A percentile compares a stretch with the other conserved stretches of the same genome.
phyloP scores from a whole-genome alignment of 2,888 invertebrate genomes.

The Julus scandinavius region DNA sequence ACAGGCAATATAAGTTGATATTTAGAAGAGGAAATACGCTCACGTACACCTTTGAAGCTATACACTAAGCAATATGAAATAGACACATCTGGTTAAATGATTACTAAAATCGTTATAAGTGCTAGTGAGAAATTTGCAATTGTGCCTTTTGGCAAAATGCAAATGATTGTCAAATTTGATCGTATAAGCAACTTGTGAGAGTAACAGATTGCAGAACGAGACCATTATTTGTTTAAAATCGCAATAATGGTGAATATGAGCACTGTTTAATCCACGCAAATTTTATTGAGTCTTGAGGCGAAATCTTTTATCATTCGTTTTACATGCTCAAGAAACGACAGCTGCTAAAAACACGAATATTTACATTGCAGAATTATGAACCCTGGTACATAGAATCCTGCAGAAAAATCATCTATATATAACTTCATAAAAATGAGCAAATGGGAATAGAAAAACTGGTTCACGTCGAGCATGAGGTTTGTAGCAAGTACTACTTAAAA shows the following conservation, averaged over 20 bases:
- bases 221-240: conserved; percentile 18
- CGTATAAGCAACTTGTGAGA: conserved; percentile 8
- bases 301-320: conserved; percentile 27
- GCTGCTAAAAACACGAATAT: neutral
- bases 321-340: neutral
- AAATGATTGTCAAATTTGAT: neutral
- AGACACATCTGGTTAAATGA: neutral
- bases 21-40: neutral
- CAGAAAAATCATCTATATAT: neutral
- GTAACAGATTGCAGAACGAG: neutral
- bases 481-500: neutral
- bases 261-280: conserved; percentile 14
- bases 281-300: conserved; percentile 7
- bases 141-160: conserved; percentile 9
- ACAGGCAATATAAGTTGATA: neutral
- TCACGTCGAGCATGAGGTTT: conserved; percentile 1
- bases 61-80: neutral
- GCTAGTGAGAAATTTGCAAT: neutral
- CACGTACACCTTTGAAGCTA: neutral
- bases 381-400: neutral
- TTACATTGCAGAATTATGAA: neutral
- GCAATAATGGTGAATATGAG: neutral
- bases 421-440: neutral
- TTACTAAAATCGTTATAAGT: neutral
- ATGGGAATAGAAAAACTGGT: neutral